Conservation (phyloP, 2,888 invertebrate genomes). For the Spatulosminthurus flaviceps region DNA sequence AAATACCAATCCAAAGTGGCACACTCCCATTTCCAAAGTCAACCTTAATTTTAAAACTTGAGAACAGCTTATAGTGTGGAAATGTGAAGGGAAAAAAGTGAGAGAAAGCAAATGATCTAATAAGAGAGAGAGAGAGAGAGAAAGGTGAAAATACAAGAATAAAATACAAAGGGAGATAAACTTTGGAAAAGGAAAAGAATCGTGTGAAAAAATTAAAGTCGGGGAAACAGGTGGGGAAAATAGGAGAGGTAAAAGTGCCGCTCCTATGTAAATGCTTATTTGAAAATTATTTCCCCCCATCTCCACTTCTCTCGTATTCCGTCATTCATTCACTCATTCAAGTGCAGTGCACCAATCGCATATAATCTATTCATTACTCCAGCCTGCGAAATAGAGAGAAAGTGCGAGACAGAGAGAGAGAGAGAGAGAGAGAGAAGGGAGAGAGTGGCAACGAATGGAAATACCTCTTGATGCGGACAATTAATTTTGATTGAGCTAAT, state of each 20-base stretch:
- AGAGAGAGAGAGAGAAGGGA: background rate
- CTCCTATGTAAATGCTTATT: slow-evolving; percentile 11
- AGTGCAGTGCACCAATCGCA: background rate
- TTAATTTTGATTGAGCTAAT: slow-evolving; percentile 44
- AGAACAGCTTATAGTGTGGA: too few species aligned
- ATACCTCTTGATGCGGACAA: slow-evolving; percentile 34
- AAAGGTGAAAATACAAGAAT: too few species aligned
- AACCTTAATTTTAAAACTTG: too few species aligned
- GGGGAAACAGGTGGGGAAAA: background rate
- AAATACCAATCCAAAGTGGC: too few species aligned
- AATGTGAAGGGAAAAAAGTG: too few species aligned
- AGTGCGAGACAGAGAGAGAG: too few species aligned
- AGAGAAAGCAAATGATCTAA: too few species aligned
- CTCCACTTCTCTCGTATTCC: slow-evolving; percentile 6
- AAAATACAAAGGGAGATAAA: too few species aligned
- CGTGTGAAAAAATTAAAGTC: too few species aligned
- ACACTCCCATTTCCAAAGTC: too few species aligned
- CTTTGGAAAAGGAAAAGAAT: too few species aligned
- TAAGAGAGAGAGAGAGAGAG: background rate
- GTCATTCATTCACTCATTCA: background rate
- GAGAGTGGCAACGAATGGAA: background rate
- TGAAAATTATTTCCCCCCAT: slow-evolving; percentile 19
- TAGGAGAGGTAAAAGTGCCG: background rate
- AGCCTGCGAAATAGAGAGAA: background rate
- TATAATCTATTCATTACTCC: background rate